A percentile compares a stretch with the other conserved stretches of the same genome.
Conservation (phyloP, 2,113 vertebrate genomes). For the Tetrao urogallus region DNA sequence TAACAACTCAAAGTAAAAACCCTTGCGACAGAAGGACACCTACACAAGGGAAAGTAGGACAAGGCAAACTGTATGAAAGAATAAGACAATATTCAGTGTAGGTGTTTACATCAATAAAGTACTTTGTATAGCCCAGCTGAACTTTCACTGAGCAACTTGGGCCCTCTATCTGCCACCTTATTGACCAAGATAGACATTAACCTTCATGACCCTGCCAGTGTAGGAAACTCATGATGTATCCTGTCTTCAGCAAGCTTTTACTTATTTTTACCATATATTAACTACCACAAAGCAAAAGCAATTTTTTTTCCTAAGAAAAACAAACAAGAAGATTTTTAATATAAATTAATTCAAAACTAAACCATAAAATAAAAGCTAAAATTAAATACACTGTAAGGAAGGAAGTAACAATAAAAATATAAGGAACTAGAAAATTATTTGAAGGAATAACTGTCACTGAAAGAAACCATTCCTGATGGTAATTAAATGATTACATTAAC, state of each 20-base stretch:
- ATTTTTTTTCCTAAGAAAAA: not conserved
- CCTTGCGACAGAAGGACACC: not conserved
- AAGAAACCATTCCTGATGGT: not conserved
- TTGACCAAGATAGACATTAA: not conserved
- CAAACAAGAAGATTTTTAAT: not conserved
- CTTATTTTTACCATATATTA: not conserved
- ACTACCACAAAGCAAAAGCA: not conserved
- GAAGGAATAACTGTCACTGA: not conserved
- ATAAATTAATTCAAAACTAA: not conserved
- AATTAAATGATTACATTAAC: not conserved
- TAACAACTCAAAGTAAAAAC: not conserved
- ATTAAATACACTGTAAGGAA: not conserved
- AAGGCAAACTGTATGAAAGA: not conserved
- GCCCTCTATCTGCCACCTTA: not conserved
- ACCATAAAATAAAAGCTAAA: not conserved
- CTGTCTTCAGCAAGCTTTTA: not conserved
- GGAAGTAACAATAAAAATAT: not conserved
- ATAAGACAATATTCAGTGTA: not conserved
- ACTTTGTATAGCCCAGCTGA: not conserved
- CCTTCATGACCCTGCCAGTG: not conserved
- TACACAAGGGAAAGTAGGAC: not conserved
- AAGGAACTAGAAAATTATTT: not conserved
- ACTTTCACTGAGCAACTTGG: not conserved
- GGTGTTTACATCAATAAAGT: not conserved
- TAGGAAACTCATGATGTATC: not conserved